These are phyloP conservation scores for Lycia hirtaria DNA, from an alignment of 2,888 invertebrate species.

Conservation along the genomic window DNA sequence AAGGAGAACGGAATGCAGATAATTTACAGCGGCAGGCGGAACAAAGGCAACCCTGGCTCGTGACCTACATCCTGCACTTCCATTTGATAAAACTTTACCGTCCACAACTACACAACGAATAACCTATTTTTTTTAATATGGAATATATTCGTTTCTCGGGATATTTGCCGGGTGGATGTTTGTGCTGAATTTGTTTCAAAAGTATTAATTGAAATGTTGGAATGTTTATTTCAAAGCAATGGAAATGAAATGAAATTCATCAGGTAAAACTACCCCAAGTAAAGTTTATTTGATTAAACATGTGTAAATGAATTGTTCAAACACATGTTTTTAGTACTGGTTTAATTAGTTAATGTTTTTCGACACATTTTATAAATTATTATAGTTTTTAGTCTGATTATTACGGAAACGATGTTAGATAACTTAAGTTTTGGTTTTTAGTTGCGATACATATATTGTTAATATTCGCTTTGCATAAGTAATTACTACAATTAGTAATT, in stretches of 20 bases:
- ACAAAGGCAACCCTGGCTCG: constrained; percentile 67
- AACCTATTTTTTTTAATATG: constrained; percentile 40
- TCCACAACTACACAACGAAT: constrained; percentile 38
- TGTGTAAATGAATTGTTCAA: constrained; percentile 25
- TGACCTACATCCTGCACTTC: constrained; percentile 65
- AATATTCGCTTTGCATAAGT: too few species aligned
- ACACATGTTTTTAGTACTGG: neutral
- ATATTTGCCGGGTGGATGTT: constrained; percentile 26
- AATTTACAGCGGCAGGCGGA: constrained; percentile 67
- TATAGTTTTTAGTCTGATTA: neutral
- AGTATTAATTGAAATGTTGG: constrained; percentile 42
- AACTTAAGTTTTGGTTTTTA: too few species aligned
- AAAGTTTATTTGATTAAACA: constrained; percentile 38
- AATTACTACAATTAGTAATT: too few species aligned
- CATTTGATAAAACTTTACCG: constrained; percentile 58
- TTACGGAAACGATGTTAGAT: too few species aligned
- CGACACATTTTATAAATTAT: neutral
- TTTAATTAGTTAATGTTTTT: neutral
- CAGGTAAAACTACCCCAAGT: constrained; percentile 25
- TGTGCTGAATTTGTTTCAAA: constrained; percentile 33
- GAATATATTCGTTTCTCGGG: constrained; percentile 21
- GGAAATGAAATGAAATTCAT: constrained; percentile 31
- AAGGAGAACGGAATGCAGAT: constrained; percentile 70
- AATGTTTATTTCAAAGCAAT: constrained; percentile 33
- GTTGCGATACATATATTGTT: too few species aligned